Percentiles rank a stretch among this genome's conserved stretches.
Evolutionary conservation across 2,888 invertebrate genomes (phyloP).

Genomic region (Thymelicus sylvestris): DNA sequence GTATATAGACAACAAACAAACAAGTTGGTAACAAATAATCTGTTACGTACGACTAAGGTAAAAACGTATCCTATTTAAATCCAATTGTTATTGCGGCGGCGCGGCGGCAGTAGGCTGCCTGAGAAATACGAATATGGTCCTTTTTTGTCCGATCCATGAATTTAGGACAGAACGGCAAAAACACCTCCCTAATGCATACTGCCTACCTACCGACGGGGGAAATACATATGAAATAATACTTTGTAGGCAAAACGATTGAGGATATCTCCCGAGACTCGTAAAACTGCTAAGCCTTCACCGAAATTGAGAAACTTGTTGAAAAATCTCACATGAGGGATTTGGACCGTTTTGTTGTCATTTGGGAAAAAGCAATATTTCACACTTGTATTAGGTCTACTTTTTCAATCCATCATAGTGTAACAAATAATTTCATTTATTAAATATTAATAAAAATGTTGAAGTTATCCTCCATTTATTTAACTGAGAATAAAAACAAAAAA

Average conservation of each 20-base stretch:
- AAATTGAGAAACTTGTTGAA: slow-evolving; percentile 78
- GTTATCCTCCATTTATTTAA: too few species aligned
- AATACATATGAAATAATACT: slow-evolving; percentile 77
- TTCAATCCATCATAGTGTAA: not conserved
- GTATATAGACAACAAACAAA: not conserved
- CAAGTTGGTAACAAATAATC: slow-evolving; percentile 21
- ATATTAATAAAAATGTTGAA: too few species aligned
- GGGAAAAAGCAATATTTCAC: slow-evolving; percentile 17
- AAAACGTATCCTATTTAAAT: slow-evolving; percentile 59
- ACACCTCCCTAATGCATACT: slow-evolving; percentile 57
- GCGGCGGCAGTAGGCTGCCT: slow-evolving; percentile 61
- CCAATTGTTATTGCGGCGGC: slow-evolving; percentile 65
- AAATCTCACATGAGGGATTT: slow-evolving; percentile 69
- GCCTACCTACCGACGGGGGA: slow-evolving; percentile 61
- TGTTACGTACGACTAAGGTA: slow-evolving; percentile 41
- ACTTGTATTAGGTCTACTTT: not conserved
- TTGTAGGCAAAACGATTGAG: slow-evolving; percentile 74
- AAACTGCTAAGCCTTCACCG: slow-evolving; percentile 73
- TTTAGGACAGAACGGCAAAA: slow-evolving; percentile 55
- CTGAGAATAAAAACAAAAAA: too few species aligned
- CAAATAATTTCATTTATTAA: slow-evolving; percentile 1
- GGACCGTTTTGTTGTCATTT: slow-evolving; percentile 52
- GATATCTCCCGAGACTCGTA: slow-evolving; percentile 65
- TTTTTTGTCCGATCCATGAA: slow-evolving; percentile 59
- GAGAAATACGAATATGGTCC: slow-evolving; percentile 64